These are phyloP conservation scores for Vimba vimba DNA, from an alignment of 2,113 vertebrate species.

Conservation along the genomic window DNA sequence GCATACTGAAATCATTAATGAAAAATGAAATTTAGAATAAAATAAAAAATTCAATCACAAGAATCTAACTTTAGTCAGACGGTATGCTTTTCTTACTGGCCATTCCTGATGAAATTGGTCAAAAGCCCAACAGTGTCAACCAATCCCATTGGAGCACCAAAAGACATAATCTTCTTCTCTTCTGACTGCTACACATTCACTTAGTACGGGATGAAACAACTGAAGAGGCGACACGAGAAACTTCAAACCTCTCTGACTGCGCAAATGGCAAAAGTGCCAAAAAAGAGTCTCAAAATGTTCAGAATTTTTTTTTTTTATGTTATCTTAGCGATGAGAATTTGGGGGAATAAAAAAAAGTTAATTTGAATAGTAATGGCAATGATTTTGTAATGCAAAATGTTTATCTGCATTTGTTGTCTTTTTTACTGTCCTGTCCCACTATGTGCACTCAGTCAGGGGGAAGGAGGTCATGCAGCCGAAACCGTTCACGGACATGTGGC, in stretches of 20 bases:
- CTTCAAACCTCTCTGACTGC: slow-evolving; percentile 45
- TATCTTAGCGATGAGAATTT: slow-evolving; percentile 81
- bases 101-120: slow-evolving; percentile 89
- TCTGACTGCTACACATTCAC: slow-evolving; percentile 57
- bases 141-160: slow-evolving; percentile 86
- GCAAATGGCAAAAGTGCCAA: slow-evolving; percentile 57
- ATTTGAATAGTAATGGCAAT: slow-evolving; percentile 94
- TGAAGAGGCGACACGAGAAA: slow-evolving; percentile 83
- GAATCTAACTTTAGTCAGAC: slow-evolving; percentile 4
- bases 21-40: slow-evolving; percentile 77
- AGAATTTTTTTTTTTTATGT: slow-evolving; percentile 55
- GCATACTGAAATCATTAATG: slow-evolving; percentile 85
- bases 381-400: slow-evolving; percentile 84
- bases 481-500: slow-evolving; percentile 95
- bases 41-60: slow-evolving; percentile 69
- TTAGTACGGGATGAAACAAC: slow-evolving; percentile 71
- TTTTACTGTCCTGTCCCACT: slow-evolving; percentile 54
- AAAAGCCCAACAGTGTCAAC: slow-evolving; percentile 84
- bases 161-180: slow-evolving; percentile 63
- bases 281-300: slow-evolving; percentile 70
- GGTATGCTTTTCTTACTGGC: slow-evolving; percentile 75
- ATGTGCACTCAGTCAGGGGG: slow-evolving; percentile 86
- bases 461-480: slow-evolving; percentile 97
- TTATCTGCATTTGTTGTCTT: slow-evolving; percentile 54
- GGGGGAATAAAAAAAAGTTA: slow-evolving; percentile 71